Evolutionary conservation across 2,113 vertebrate genomes (phyloP), one percentile per base, ranked within the genome.

Genomic region (Dicrurus megarhynchus): DNA sequence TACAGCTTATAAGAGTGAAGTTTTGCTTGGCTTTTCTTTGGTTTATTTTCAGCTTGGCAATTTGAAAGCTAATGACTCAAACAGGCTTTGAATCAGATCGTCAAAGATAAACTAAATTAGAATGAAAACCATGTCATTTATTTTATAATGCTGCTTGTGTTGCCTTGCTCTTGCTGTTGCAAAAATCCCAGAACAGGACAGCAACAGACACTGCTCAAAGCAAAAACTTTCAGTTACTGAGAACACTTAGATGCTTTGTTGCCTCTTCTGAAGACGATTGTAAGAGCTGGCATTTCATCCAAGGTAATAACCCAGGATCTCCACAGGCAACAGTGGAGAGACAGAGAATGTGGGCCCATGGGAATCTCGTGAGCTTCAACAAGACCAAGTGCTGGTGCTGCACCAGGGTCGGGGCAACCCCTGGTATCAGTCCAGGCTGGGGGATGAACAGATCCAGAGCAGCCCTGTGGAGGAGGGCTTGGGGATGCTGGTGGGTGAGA

Each of bases 401-500:
- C 27, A 64, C 26, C 5, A 1, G 42, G 35, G 3, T 2, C 1
- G 1, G 30, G 26, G 14, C 6, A 70, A 26, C 2, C 9, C 19
- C 35, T 0, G 1, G 1, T 59, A 13, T 16, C 18, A 44, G 0
- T 27, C 69, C 37, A 81, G 37, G 15, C 37, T 52, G 44, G 37
- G 14, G 21, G 4, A 28, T 37, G 52, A 52, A 33, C 76, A 65
- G 33, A 74, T 4, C 37, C 37, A 44, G 32, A 28, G 37, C 42
- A 73, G 32, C 44, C 52, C 11, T 13, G 27, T 27, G 0, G 0
- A 44, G 35, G 32, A 57, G 44, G 19, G 39, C 22, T 9, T 23
- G 33, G 12, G 35, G 4, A 7, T 57, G 37, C 59, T 52, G 70
- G 27, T 65, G 59, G 22, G 3, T 50, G 37, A 44, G 32, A 50